Conservation (phyloP, 64 coral and sea anemone genomes). For the Exaiptasia diaphana region DNA sequence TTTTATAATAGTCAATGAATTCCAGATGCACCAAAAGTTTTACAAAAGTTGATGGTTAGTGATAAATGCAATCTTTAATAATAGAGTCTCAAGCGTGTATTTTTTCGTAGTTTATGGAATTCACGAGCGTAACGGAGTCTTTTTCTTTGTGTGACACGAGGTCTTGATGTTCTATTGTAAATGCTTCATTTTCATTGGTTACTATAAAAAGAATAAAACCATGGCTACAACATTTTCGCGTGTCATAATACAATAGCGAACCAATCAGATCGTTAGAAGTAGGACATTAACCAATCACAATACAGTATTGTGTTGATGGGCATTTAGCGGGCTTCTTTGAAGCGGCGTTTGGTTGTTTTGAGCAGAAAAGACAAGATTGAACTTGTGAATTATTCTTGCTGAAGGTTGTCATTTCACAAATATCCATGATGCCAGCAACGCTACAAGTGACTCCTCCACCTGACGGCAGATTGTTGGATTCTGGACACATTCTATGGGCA, state of each 20-base stretch:
- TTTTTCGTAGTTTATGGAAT: too few species aligned
- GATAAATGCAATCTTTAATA: too few species aligned
- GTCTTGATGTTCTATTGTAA: neutral
- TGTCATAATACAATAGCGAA: neutral
- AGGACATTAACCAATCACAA: neutral
- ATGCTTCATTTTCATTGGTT: too few species aligned
- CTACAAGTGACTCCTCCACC: constrained; percentile 45
- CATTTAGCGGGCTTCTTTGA: constrained; percentile 7
- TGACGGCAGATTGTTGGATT: constrained; percentile 5
- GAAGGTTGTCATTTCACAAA: neutral
- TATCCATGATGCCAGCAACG: neutral
- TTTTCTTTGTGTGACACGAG: constrained; percentile 9
- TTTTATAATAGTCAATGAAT: too few species aligned
- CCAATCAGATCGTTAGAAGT: neutral
- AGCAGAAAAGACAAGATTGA: neutral
- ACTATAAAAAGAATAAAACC: too few species aligned
- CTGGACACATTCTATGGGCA: constrained; percentile 47
- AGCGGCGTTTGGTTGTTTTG: neutral
- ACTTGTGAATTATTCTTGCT: neutral
- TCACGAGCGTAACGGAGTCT: too few species aligned
- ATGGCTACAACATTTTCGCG: neutral
- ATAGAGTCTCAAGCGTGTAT: too few species aligned
- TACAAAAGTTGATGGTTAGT: too few species aligned
- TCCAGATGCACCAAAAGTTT: too few species aligned
- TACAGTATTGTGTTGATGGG: neutral